Evolutionary conservation across 2,888 invertebrate species (phyloP), one percentile per base, ranked within the genome.

Genomic region (Leucoma salicis): DNA sequence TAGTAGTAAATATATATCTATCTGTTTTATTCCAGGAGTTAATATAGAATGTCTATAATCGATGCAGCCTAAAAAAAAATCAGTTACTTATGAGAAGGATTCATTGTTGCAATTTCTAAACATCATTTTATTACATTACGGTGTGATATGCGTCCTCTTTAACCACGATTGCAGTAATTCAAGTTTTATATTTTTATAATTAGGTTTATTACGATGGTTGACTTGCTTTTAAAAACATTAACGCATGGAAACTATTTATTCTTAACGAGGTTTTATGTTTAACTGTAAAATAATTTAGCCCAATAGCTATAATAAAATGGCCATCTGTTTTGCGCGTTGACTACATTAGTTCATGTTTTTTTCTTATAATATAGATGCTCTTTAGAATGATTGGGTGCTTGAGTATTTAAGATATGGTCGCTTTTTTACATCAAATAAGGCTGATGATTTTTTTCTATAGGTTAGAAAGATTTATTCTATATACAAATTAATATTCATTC

Each of bases 131-230:
- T 21, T 63, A 59, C 67, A 14, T 2, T 37, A 21, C 66, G 63
- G 71, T 75, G 73, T 76, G 42, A 74, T 15, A 49, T 39, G n/a
- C 46, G 2, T 11, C 46, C 15, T 39, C 39, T 7, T 29, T 57
- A 54, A 65, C 57, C 46, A 63, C 53, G 46, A 49, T 47, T 51
- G 44, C 63, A 56, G 53, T 59, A 58, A 66, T 64, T 58, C 51
- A 46, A 57, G 57, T 64, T 74, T 71, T 70, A 74, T 70, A 70
- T 62, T 64, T 71, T 66, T 75, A 71, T 78, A 79, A 80, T 79
- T 72, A 74, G 75, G 70, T 79, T 78, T 78, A 79, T 76, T 70
- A 68, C 57, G 52, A 44, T 51, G 47, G 53, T 63, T 58, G 64
- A 58, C 53, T 63, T 51, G 51, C 46, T 39, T 63, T 66, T 63